These are phyloP conservation scores for Theodoxus fluviatilis DNA, from an alignment of 2,888 invertebrate genomes.

Conservation along the genomic window DNA sequence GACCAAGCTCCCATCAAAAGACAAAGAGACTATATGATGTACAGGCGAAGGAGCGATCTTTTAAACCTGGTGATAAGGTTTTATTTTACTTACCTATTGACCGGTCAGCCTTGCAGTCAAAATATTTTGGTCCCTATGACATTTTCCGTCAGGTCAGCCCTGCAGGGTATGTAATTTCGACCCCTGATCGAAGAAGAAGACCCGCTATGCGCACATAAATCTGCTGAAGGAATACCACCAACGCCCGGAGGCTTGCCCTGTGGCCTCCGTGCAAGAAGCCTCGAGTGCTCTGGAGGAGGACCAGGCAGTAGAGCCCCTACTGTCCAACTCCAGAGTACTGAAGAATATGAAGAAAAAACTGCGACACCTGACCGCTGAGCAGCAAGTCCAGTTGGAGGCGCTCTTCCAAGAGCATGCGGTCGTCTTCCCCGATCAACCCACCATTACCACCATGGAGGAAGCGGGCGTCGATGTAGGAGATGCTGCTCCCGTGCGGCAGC, in stretches of 20 bases:
- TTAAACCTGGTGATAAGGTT: slow-evolving; percentile 23
- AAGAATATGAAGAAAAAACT: background rate
- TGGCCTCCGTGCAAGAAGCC: too few relatives aligned
- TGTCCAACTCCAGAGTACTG: background rate
- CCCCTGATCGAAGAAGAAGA: too few relatives aligned
- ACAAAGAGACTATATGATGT: slow-evolving; percentile 21
- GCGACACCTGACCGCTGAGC: background rate
- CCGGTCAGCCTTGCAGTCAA: slow-evolving; percentile 7
- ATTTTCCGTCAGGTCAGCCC: background rate
- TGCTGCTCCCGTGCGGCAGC: slow-evolving; percentile 25
- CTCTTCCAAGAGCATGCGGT: slow-evolving; percentile 11
- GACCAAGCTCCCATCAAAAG: slow-evolving; percentile 15
- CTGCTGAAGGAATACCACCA: slow-evolving; percentile 25
- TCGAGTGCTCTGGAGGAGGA: background rate
- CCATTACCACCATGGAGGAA: background rate
- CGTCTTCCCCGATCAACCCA: slow-evolving; percentile 26
- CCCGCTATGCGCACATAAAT: slow-evolving; percentile 20
- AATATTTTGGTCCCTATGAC: slow-evolving; percentile 21
- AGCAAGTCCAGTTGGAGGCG: background rate
- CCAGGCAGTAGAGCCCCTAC: background rate
- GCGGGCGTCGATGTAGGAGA: slow-evolving; percentile 27
- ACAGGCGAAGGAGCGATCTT: slow-evolving; percentile 9
- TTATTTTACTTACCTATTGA: slow-evolving; percentile 17
- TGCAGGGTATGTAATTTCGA: slow-evolving; percentile 15
- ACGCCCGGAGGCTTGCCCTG: too few relatives aligned